Conservation (phyloP, 2,888 invertebrate species). For the Trissoscelio sp. region DNA sequence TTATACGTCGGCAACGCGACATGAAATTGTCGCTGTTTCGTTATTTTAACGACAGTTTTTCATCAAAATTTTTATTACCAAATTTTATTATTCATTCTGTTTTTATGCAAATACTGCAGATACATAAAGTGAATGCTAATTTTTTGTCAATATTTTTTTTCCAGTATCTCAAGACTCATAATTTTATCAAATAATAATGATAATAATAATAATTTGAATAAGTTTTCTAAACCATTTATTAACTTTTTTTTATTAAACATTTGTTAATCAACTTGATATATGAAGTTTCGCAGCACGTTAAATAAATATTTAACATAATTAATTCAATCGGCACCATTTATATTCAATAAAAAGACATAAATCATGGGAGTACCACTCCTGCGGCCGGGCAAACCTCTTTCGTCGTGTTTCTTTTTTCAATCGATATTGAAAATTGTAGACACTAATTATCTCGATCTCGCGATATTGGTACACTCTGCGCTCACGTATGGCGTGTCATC, state of each 20-base stretch:
- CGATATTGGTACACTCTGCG: constrained; percentile 48
- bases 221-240: too few relatives aligned
- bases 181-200: too few relatives aligned
- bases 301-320: constrained; percentile 32
- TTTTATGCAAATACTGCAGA: too few relatives aligned
- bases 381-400: constrained; percentile 1
- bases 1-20: constrained; percentile 19
- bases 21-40: not conserved
- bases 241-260: too few relatives aligned
- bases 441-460: constrained; percentile 51
- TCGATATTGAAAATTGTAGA: constrained; percentile 39
- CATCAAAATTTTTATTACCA: too few relatives aligned
- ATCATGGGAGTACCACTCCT: constrained; percentile 20
- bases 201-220: too few relatives aligned
- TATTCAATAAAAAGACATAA: constrained; percentile 37
- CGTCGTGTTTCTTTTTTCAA: constrained; percentile 18
- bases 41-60: constrained; percentile 5
- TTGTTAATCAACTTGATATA: too few relatives aligned
- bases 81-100: too few relatives aligned
- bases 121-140: too few relatives aligned
- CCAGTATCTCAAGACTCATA: too few relatives aligned
- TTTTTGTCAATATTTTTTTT: too few relatives aligned
- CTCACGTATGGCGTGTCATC: constrained; percentile 46
- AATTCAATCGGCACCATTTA: constrained; percentile 33
- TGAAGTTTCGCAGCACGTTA: too few relatives aligned